Conservation (phyloP, 2,113 vertebrate species). For the Cepphus grylle region DNA sequence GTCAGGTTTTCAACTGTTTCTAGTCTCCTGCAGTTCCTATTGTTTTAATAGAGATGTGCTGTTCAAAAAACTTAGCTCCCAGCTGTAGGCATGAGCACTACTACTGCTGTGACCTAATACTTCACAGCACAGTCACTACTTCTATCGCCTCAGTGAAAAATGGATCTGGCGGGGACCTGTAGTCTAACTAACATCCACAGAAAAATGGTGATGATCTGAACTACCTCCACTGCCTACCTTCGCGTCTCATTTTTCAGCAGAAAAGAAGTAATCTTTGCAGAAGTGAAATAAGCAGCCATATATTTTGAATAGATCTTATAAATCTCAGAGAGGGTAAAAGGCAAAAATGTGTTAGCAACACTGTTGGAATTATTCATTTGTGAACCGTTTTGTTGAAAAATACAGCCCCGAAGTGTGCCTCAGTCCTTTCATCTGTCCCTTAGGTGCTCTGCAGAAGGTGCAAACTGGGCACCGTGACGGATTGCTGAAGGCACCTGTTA, state of each 20-base stretch:
- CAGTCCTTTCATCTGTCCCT: background rate
- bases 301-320: background rate
- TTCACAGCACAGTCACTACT: slow-evolving; percentile 30
- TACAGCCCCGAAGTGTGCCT: background rate
- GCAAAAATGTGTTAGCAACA: background rate
- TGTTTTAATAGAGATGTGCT: slow-evolving; percentile 44
- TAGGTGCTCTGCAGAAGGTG: background rate
- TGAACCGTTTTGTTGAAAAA: background rate
- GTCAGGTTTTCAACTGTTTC: slow-evolving; percentile 24
- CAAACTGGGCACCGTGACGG: background rate
- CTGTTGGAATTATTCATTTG: background rate
- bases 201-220: background rate
- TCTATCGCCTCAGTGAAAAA: slow-evolving; percentile 5
- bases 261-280: background rate
- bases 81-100: slow-evolving; percentile 7
- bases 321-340: background rate
- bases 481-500: background rate
- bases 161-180: background rate
- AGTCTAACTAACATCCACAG: background rate
- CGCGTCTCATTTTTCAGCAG: background rate
- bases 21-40: background rate
- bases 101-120: slow-evolving; percentile 15
- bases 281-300: background rate
- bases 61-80: slow-evolving; percentile 35
- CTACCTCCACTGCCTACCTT: background rate